Conservation (phyloP, 2,797 vertebrate species). For the Sarcoramphus papa region DNA sequence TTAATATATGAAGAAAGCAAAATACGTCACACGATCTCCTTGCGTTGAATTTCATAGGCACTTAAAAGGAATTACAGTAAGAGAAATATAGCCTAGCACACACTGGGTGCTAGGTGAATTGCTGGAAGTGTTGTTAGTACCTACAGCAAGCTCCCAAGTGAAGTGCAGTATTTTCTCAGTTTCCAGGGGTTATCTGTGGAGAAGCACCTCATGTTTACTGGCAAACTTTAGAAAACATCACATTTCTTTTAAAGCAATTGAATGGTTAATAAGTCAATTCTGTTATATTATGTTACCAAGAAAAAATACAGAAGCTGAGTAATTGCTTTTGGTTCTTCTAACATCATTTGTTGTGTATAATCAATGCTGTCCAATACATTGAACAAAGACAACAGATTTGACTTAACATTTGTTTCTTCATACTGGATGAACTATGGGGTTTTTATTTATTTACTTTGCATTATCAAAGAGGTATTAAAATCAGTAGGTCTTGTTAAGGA, state of each 20-base stretch:
- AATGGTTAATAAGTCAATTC: not conserved
- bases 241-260: not conserved
- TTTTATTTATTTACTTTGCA: not conserved
- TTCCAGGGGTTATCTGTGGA: not conserved
- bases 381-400: not conserved
- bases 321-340: not conserved
- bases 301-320: not conserved
- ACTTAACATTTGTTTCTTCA: not conserved
- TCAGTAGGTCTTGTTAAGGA: not conserved
- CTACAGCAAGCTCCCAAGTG: not conserved
- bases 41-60: not conserved
- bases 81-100: not conserved
- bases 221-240: not conserved
- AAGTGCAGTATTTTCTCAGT: not conserved
- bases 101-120: not conserved
- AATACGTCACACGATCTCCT: not conserved
- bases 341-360: not conserved
- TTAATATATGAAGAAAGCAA: not conserved
- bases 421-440: accelerated
- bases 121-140: not conserved
- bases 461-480: not conserved
- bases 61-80: not conserved
- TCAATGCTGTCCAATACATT: not conserved
- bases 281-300: not conserved
- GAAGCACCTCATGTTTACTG: not conserved